Conservation (phyloP, 1,140 invertebrate species). For the Plodia interpunctella region DNA sequence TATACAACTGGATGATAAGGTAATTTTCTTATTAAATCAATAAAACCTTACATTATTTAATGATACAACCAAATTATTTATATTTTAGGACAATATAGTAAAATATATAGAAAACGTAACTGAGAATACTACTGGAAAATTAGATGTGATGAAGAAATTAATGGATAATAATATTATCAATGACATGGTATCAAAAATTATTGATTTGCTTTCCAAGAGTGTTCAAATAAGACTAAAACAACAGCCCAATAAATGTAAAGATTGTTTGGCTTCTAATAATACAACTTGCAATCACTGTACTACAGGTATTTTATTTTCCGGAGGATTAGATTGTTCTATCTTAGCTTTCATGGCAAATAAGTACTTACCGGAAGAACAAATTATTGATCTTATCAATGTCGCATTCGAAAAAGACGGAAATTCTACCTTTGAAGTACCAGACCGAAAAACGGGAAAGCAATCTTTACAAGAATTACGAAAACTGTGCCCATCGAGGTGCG, state of each 20-base stretch:
- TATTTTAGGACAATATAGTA: slow-evolving; percentile 61
- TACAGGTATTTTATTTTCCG: slow-evolving; percentile 94
- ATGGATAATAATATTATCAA: slow-evolving; percentile 54
- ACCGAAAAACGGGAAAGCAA: slow-evolving; percentile 86
- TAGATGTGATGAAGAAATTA: slow-evolving; percentile 57
- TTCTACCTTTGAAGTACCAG: slow-evolving; percentile 84
- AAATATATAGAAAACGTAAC: slow-evolving; percentile 48
- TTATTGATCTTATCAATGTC: slow-evolving; percentile 97
- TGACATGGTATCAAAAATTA: slow-evolving; percentile 70
- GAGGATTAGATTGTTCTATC: slow-evolving; percentile 95
- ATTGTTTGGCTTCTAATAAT: slow-evolving; percentile 74
- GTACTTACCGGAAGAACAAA: slow-evolving; percentile 81
- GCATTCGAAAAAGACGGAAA: slow-evolving; percentile 86
- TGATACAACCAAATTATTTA: neutral
- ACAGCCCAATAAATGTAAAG: slow-evolving; percentile 82
- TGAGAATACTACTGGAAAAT: slow-evolving; percentile 34
- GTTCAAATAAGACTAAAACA: slow-evolving; percentile 80
- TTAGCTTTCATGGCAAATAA: slow-evolving; percentile 88
- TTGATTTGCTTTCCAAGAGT: slow-evolving; percentile 79
- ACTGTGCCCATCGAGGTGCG: slow-evolving; percentile 81
- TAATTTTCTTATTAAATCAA: slow-evolving; percentile 23
- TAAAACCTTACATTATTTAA: too few species aligned
- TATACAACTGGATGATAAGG: slow-evolving; percentile 30
- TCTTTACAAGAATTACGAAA: slow-evolving; percentile 85
- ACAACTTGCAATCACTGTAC: slow-evolving; percentile 80